Evolutionary conservation across 2,113 vertebrate genomes (phyloP).

Genomic region (Melospiza melodia): DNA sequence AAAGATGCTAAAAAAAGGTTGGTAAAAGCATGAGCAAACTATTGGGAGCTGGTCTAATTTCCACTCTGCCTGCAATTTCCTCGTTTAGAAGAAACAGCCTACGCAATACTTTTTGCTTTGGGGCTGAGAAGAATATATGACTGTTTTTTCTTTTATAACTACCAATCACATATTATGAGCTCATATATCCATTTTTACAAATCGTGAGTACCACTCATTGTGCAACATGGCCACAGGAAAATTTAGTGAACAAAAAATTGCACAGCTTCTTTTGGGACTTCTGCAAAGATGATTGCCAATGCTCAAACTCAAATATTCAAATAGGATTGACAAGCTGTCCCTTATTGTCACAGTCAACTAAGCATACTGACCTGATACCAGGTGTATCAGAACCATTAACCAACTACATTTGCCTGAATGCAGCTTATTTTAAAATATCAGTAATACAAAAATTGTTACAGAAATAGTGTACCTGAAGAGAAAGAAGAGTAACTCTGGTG

Average conservation of each 20-base stretch:
- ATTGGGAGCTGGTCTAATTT: slow-evolving; percentile 40
- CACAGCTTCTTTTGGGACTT: not conserved
- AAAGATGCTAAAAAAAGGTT: not conserved
- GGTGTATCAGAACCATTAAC: not conserved
- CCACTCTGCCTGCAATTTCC: slow-evolving; percentile 3
- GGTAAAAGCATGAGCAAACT: slow-evolving; percentile 33
- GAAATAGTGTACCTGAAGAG: not conserved
- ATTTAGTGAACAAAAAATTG: not conserved
- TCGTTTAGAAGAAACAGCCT: not conserved
- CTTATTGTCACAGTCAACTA: not conserved
- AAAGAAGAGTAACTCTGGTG: not conserved
- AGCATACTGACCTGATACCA: not conserved
- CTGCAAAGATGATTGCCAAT: not conserved
- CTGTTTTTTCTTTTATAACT: not conserved
- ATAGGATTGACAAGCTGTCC: not conserved
- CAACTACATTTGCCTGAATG: not conserved
- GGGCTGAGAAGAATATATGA: not conserved
- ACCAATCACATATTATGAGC: not conserved
- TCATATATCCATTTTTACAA: not conserved
- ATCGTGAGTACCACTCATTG: not conserved
- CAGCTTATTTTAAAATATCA: not conserved
- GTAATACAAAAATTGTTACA: not conserved
- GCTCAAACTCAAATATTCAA: not conserved
- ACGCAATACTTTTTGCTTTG: not conserved
- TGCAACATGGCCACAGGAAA: not conserved